Base-by-base conservation (phyloP, 2,888 invertebrate species). In the Xanthostigma xanthostigma region DNA sequence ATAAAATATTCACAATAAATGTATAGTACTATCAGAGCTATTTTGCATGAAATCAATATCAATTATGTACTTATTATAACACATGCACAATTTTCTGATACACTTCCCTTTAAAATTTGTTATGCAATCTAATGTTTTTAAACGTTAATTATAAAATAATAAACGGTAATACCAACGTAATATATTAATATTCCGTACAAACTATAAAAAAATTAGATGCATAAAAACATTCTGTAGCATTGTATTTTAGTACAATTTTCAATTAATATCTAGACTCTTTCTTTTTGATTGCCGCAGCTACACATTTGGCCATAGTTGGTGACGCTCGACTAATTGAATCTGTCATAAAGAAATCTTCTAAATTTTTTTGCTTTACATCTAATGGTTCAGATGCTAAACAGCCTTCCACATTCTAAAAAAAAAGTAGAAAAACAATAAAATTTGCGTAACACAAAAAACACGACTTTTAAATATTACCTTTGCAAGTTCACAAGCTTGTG, bases 221-320 rank as follows among this genome's bases (percentile, higher is more conserved):
- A 38, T 38, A 38, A n/a, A 38, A 12, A 12, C 3, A 38, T 8
- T n/a, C 13, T 38, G 8, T 13, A 38, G 13, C n/a, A 5, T 38
- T 38, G n/a, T 13, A 38, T 38, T n/a, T 38, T 38, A 12, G 27
- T 41, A 41, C 6, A 41, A 41, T 10, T 41, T 14, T 17, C 9
- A 41, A 41, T 41, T 41, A 12, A 12, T 38, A 6, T 38, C 38
- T 38, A 17, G 14, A 41, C 13, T 43, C 33, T 17, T 35, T 34
- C 44, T 35, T 84, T 65, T 90, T 90, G 56, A 79, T 72, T 3
- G 84, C 90, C 11, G 96, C 95, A 60, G 90, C 84, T 55, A 96
- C 84, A 69, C 96, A 97, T 69, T 95, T 95, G 45, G 97, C 95
- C 98, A 98, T 98, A 45, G 96, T 97, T 53, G 89, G 86, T 5